These are phyloP conservation scores for Camptogramma bilineatum DNA, from an alignment of 2,888 invertebrate genomes.

Conservation along the genomic window DNA sequence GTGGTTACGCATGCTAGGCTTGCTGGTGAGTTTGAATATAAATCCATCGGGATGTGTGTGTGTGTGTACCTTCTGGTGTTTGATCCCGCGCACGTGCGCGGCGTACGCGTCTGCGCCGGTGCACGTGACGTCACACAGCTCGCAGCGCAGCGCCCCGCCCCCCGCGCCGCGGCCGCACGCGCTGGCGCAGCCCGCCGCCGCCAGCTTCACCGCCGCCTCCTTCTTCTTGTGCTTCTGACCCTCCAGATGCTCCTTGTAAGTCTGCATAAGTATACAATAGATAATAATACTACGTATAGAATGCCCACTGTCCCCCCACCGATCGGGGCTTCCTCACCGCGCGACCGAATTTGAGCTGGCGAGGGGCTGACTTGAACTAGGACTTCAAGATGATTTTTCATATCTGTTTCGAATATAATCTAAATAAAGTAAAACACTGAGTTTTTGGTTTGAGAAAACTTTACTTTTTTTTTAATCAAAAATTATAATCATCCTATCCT, in stretches of 20 bases:
- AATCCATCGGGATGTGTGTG: neutral
- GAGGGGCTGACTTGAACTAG: too few relatives aligned
- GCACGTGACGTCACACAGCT: slow-evolving; percentile 99
- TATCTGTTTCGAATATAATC: too few relatives aligned
- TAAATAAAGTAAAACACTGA: too few relatives aligned
- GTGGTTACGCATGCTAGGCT: too few relatives aligned
- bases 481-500: too few relatives aligned
- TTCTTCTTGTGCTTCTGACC: slow-evolving; percentile 99
- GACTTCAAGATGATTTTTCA: too few relatives aligned
- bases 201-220: slow-evolving; percentile 90
- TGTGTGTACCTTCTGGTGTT: slow-evolving; percentile 30
- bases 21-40: neutral
- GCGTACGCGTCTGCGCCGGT: slow-evolving; percentile 99
- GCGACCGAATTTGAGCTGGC: too few relatives aligned
- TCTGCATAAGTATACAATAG: slow-evolving; percentile 51
- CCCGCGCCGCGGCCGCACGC: slow-evolving; percentile 67
- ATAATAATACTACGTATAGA: too few relatives aligned
- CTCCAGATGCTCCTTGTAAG: slow-evolving; percentile 95
- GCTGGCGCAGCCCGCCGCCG: slow-evolving; percentile 49
- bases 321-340: too few relatives aligned
- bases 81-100: slow-evolving; percentile 34
- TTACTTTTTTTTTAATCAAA: too few relatives aligned
- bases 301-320: too few relatives aligned
- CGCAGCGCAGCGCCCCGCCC: slow-evolving; percentile 91
- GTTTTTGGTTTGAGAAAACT: too few relatives aligned